These are phyloP conservation scores for Galleria mellonella DNA, from an alignment of 1,140 invertebrate genomes.

Conservation along the genomic window DNA sequence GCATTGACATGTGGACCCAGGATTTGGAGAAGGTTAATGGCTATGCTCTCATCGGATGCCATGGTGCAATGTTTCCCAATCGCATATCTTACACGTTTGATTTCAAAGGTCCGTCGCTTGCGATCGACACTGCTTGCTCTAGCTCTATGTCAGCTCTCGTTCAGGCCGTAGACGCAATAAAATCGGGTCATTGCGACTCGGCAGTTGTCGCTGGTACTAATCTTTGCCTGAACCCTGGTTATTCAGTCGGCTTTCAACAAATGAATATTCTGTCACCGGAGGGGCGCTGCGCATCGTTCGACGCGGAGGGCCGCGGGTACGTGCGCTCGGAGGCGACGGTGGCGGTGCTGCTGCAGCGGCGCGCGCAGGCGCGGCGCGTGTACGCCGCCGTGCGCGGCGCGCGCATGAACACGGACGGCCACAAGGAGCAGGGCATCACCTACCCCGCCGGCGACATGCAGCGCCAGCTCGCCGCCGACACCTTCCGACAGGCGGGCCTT, in stretches of 20 bases:
- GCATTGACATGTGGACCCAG: slow-evolving; percentile 86
- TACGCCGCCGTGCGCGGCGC: slow-evolving; percentile 92
- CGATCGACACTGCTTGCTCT: slow-evolving; percentile 96
- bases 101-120: slow-evolving; percentile 92
- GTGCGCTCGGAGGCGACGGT: slow-evolving; percentile 92
- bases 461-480: slow-evolving; percentile 87
- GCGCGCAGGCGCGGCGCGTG: slow-evolving; percentile 82
- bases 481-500: slow-evolving; percentile 88
- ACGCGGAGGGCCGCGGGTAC: slow-evolving; percentile 92
- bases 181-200: slow-evolving; percentile 90
- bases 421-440: slow-evolving; percentile 93
- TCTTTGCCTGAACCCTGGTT: slow-evolving; percentile 89
- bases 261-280: slow-evolving; percentile 91
- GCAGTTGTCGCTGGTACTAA: slow-evolving; percentile 93
- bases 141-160: slow-evolving; percentile 92
- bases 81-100: slow-evolving; percentile 97
- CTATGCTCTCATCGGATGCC: slow-evolving; percentile 94
- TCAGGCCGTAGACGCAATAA: slow-evolving; percentile 89
- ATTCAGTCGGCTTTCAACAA: slow-evolving; percentile 93
- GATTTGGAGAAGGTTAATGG: slow-evolving; percentile 89
- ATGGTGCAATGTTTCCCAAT: slow-evolving; percentile 96
- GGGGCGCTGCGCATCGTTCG: slow-evolving; percentile 95
- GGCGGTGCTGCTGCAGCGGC: slow-evolving; percentile 87
- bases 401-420: slow-evolving; percentile 92
- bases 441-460: slow-evolving; percentile 93